phyloP scores from a whole-genome alignment of 2,888 invertebrate species.

The Trachelus tabidus region DNA sequence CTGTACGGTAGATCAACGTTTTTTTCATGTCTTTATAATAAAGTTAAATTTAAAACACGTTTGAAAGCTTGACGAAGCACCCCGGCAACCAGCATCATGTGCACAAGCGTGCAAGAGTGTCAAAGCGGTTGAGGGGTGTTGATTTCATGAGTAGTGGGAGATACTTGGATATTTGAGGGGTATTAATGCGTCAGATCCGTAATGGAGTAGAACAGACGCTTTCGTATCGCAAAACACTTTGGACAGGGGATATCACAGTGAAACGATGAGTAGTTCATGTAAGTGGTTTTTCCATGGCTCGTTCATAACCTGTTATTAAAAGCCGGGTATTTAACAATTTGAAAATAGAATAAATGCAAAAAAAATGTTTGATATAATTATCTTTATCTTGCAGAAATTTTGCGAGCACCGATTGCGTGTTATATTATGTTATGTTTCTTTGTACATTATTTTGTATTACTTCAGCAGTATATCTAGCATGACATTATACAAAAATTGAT shows the following conservation, averaged over 20 bases:
- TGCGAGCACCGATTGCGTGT: not conserved
- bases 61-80: not conserved
- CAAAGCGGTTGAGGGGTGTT: slow-evolving; percentile 10
- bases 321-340: not conserved
- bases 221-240: not conserved
- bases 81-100: not conserved
- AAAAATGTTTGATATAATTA: not conserved
- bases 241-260: not conserved
- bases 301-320: not conserved
- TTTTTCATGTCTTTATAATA: not conserved
- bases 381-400: not conserved
- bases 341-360: not conserved
- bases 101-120: not conserved
- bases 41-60: not conserved
- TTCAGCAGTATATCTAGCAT: not conserved
- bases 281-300: not conserved
- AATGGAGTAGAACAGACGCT: slow-evolving; percentile 9
- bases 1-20: not conserved
- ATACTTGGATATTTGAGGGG: slow-evolving; percentile 4
- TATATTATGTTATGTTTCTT: not conserved
- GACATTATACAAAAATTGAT: not conserved
- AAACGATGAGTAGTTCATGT: slow-evolving; percentile 9
- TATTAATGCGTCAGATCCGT: slow-evolving; percentile 6
- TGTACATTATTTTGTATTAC: not conserved
- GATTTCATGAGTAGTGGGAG: slow-evolving; percentile 8